These are phyloP conservation scores for Volucella zonaria DNA, from an alignment of 2,888 invertebrate genomes.

Conservation along the genomic window DNA sequence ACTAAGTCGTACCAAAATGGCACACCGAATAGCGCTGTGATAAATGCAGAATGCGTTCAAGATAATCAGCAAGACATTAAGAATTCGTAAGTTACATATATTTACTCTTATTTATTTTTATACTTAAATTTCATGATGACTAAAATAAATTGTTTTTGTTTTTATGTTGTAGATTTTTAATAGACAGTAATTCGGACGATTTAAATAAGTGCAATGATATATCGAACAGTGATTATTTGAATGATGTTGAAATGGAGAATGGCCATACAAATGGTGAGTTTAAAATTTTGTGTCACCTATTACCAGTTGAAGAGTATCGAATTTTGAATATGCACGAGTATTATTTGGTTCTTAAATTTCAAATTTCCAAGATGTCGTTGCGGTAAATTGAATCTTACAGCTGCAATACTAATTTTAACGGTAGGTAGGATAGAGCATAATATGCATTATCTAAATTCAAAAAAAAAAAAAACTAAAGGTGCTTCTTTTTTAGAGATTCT, in stretches of 20 bases:
- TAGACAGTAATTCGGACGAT: slow-evolving; percentile 81
- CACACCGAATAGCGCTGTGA: slow-evolving; percentile 79
- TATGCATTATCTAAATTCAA: too few species aligned
- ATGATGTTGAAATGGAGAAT: slow-evolving; percentile 83
- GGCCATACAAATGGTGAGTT: slow-evolving; percentile 81
- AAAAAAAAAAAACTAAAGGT: too few species aligned
- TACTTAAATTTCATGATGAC: background rate
- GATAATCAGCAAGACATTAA: slow-evolving; percentile 86
- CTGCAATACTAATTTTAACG: too few species aligned
- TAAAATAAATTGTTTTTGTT: background rate
- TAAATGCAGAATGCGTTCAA: slow-evolving; percentile 78
- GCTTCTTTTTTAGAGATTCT: too few species aligned
- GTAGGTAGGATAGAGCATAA: too few species aligned
- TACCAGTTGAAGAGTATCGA: too few species aligned
- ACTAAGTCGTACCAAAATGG: slow-evolving; percentile 84
- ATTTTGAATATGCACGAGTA: too few species aligned
- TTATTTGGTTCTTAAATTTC: too few species aligned
- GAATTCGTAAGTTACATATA: slow-evolving; percentile 53
- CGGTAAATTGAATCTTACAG: too few species aligned
- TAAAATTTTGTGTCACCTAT: background rate
- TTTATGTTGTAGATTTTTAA: slow-evolving; percentile 74
- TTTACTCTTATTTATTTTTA: background rate
- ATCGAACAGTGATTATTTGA: slow-evolving; percentile 78
- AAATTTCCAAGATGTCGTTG: too few species aligned
- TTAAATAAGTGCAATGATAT: slow-evolving; percentile 79